A percentile compares a stretch with the other conserved stretches of the same genome.
phyloP scores from a whole-genome alignment of 2,888 invertebrate species.

The Tenthredo livida region DNA sequence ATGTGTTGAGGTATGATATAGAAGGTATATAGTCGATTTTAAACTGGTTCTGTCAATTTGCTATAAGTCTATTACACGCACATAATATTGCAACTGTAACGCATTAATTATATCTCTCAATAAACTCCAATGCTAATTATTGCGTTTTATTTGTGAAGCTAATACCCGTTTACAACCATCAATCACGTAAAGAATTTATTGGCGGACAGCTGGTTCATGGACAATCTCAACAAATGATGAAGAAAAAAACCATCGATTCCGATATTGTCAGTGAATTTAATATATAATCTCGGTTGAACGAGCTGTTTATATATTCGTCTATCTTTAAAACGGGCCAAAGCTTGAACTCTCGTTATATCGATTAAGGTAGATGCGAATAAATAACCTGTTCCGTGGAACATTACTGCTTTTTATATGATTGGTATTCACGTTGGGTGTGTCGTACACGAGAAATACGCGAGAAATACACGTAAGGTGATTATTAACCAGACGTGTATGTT shows the following conservation, averaged over 20 bases:
- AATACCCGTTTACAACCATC: background rate
- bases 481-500: constrained; percentile 21
- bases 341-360: background rate
- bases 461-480: constrained; percentile 38
- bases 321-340: background rate
- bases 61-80: background rate
- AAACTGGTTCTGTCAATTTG: constrained; percentile 14
- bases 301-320: background rate
- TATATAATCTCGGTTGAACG: background rate
- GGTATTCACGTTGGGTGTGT: background rate
- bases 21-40: background rate
- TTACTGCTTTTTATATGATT: constrained; percentile 8
- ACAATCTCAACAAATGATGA: background rate
- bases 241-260: background rate
- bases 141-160: background rate
- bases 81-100: constrained; percentile 9
- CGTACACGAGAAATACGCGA: constrained; percentile 6
- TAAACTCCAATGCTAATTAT: background rate
- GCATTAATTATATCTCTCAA: constrained; percentile 2
- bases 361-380: background rate
- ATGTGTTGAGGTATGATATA: background rate
- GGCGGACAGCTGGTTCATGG: background rate
- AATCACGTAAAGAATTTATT: background rate
- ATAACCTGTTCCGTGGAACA: constrained; percentile 2
- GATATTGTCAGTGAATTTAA: background rate